A percentile compares a stretch with the other conserved stretches of the same genome.
Conservation (phyloP, 2,113 vertebrate genomes). For the Kryptolebias marmoratus region DNA sequence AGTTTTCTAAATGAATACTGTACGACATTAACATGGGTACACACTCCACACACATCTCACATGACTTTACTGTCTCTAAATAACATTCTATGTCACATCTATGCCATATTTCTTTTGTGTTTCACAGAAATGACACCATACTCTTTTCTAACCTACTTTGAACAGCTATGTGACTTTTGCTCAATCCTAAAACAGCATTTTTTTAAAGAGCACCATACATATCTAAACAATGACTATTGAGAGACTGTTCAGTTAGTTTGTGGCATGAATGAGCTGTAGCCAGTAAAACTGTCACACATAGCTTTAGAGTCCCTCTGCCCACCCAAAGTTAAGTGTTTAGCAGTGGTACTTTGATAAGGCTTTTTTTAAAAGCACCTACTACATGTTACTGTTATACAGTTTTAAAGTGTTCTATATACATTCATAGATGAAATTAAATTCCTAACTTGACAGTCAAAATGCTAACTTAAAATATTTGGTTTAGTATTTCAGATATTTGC, state of each 20-base stretch:
- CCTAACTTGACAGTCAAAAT: conserved; percentile 59
- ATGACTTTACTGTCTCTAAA: conserved; percentile 46
- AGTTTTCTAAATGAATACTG: conserved; percentile 29
- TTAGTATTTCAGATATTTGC: conserved; percentile 67
- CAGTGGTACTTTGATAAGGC: conserved; percentile 54
- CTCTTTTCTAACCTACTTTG: conserved; percentile 54
- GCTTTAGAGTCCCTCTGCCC: conserved; percentile 52
- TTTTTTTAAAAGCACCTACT: conserved; percentile 62
- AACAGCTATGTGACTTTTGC: conserved; percentile 30
- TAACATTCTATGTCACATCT: conserved; percentile 19
- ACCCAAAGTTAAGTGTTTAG: conserved; percentile 37
- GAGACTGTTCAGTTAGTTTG: conserved; percentile 3
- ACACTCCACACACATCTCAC: conserved; percentile 47
- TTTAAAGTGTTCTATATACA: conserved; percentile 61
- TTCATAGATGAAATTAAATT: conserved; percentile 65
- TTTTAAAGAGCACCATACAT: conserved; percentile 61
- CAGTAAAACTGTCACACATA: conserved; percentile 31
- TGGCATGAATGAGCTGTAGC: conserved; percentile 5
- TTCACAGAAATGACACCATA: conserved; percentile 44
- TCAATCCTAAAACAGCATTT: conserved; percentile 34
- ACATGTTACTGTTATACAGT: conserved; percentile 32
- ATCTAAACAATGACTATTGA: conserved; percentile 41
- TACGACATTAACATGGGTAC: conserved; percentile 42
- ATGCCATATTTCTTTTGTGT: conserved; percentile 27
- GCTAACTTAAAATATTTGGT: conserved; percentile 72